Base-by-base conservation (phyloP, 1,140 invertebrate genomes). In the Mesaphorura yosii region DNA sequence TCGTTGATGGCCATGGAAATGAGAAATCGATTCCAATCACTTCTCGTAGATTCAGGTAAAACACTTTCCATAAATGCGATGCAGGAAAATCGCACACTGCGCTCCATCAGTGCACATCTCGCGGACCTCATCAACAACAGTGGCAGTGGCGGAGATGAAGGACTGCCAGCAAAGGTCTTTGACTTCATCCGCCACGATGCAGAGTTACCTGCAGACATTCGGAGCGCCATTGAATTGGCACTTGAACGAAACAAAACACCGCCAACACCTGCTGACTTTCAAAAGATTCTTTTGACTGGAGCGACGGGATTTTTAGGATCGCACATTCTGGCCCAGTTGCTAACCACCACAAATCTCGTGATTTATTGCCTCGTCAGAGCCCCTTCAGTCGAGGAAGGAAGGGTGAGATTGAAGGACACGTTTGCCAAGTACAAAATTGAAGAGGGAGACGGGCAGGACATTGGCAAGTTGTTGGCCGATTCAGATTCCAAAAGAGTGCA, bases 1-100 rank as follows among this genome's bases (percentile, higher is more conserved):
- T 52, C 49, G 12, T 38, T 57, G 28, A 51, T 57, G 49, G 50
- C 45, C 1, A 41, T 57, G 12, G 55, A 57, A 48, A 52, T 57
- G 49, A 47, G 41, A 42, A 57, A 57, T 38, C 17, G 37, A n/a
- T 17, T 57, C 14, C 49, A 52, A 38, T 2, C 31, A 10, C 39
- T 57, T 19, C 25, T 54, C 34, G 41, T 41, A 12, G 10, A 6
- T 20, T 39, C 0, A 44, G 47, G 29, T 44, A 55, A 25, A 7
- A 49, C 53, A 14, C n/a, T 55, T 5, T 46, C 25, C 10, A 40
- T 47, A 7, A 55, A 27, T 7, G 47, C 53, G 5, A 17, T 55
- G 14, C 28, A 48, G n/a, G 53, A 55, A 29, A 37, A 55, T 38
- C 46, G 37, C 2, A 55, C 46, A 0, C 22, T 55, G n/a, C 12